A percentile compares a stretch with the other conserved stretches of the same genome.
phyloP scores from a whole-genome alignment of 2,888 invertebrate species.

The Pyralis farinalis region DNA sequence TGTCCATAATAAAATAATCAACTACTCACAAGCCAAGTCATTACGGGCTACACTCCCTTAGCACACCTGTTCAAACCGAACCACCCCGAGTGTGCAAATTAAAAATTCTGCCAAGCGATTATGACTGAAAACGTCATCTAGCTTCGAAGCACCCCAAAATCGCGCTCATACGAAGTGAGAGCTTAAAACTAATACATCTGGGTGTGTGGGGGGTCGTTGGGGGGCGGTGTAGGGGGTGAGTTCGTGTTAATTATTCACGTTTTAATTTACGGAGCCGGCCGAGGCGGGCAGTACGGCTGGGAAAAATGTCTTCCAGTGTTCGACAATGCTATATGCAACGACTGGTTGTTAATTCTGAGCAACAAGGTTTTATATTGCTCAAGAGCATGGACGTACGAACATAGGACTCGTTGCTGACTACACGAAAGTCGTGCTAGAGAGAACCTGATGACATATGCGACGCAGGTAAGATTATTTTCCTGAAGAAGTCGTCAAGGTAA shows the following conservation, averaged over 20 bases:
- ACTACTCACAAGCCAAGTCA: constrained; percentile 7
- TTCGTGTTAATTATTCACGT: constrained; percentile 78
- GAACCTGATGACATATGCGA: no score
- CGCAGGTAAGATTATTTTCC: no score
- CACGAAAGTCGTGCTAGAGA: no score
- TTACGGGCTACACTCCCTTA: constrained; percentile 17
- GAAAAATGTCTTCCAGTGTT: constrained; percentile 74
- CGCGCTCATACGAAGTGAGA: constrained; percentile 63
- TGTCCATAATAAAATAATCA: neutral
- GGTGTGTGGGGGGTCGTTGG: constrained; percentile 44
- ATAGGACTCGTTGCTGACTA: no score
- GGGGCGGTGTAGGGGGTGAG: constrained; percentile 33
- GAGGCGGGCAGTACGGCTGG: constrained; percentile 43
- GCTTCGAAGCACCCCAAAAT: constrained; percentile 59
- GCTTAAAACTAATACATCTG: constrained; percentile 79
- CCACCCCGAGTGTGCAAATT: constrained; percentile 20
- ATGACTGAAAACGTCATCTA: constrained; percentile 57
- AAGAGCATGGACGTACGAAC: no score
- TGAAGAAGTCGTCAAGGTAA: no score
- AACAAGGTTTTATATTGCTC: neutral
- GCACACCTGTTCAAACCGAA: constrained; percentile 12
- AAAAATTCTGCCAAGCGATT: constrained; percentile 46
- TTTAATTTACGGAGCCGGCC: constrained; percentile 75
- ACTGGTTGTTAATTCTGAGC: constrained; percentile 28
- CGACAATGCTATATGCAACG: constrained; percentile 49